Evolutionary conservation across 2,888 invertebrate species (phyloP).

Genomic region (Eupithecia vulgata): DNA sequence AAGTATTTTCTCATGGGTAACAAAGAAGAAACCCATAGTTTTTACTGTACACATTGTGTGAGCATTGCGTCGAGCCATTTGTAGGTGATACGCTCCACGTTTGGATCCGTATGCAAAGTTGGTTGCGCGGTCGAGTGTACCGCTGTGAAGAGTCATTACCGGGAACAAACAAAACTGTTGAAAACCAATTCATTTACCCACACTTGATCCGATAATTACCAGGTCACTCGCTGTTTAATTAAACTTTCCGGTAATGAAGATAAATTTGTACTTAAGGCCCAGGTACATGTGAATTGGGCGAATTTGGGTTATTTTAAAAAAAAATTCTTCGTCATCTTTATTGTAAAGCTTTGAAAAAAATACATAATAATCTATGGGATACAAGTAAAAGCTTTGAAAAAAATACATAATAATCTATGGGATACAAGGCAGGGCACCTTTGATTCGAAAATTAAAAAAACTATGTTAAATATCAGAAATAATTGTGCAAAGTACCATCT

Average conservation of each 20-base stretch:
- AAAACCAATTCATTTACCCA: slow-evolving; percentile 63
- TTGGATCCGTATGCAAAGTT: slow-evolving; percentile 27
- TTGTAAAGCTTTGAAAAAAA: too few relatives aligned
- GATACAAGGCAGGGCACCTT: too few relatives aligned
- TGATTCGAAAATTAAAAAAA: too few relatives aligned
- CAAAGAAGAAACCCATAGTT: not conserved
- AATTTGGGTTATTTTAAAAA: too few relatives aligned
- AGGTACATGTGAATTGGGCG: too few relatives aligned
- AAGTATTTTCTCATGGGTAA: too few relatives aligned
- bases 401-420: too few relatives aligned
- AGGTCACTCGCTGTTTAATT: slow-evolving; percentile 47
- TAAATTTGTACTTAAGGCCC: not conserved
- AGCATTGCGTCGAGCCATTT: not conserved
- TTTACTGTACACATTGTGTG: not conserved
- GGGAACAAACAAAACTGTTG: slow-evolving; percentile 59
- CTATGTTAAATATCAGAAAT: too few relatives aligned
- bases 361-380: too few relatives aligned
- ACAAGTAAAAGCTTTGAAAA: too few relatives aligned
- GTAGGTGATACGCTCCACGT: not conserved
- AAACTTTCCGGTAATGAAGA: slow-evolving; percentile 31
- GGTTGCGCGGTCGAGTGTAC: slow-evolving; percentile 32
- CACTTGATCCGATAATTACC: slow-evolving; percentile 58
- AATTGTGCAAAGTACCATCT: too few relatives aligned
- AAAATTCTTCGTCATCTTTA: too few relatives aligned
- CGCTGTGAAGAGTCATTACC: slow-evolving; percentile 47